Percentiles rank a stretch among this genome's conserved stretches.
Evolutionary conservation across 2,797 vertebrate species (phyloP).

Genomic region (Loris lydekkerianus): DNA sequence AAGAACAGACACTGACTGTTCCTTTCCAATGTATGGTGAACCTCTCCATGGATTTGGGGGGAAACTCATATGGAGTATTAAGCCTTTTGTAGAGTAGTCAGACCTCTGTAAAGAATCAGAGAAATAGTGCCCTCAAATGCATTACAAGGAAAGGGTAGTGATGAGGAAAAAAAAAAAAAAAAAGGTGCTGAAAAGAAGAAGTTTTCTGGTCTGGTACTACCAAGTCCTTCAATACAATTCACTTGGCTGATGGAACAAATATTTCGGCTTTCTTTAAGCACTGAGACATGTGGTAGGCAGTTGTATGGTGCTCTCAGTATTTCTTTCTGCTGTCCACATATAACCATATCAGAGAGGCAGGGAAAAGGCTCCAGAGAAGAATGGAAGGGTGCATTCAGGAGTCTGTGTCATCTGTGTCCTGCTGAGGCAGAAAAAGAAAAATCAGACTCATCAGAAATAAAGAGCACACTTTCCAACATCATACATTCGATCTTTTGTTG

Average conservation of each 20-base stretch:
- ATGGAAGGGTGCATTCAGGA: neutral
- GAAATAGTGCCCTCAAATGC: neutral
- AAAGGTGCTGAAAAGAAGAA: neutral
- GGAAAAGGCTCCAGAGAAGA: neutral
- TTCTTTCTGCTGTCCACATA: neutral
- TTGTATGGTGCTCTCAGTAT: neutral
- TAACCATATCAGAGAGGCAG: neutral
- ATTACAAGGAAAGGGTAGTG: neutral
- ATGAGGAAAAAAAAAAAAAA: neutral
- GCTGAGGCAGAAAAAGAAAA: slow-evolving; percentile 18
- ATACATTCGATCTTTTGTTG: neutral
- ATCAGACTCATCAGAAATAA: slow-evolving; percentile 8
- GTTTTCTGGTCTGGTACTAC: neutral
- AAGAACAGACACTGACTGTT: neutral
- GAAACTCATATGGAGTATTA: neutral
- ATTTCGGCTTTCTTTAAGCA: neutral
- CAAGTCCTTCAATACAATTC: neutral
- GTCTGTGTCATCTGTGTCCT: neutral
- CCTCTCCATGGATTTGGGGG: neutral
- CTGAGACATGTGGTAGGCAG: neutral
- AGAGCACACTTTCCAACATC: neutral
- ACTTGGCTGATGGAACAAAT: neutral
- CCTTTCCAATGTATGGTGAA: neutral
- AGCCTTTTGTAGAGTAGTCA: neutral
- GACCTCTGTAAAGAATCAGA: neutral